A percentile compares a stretch with the other conserved stretches of the same genome.
Evolutionary conservation across 2,797 vertebrate species (phyloP).

Genomic region (Thaleichthys pacificus): DNA sequence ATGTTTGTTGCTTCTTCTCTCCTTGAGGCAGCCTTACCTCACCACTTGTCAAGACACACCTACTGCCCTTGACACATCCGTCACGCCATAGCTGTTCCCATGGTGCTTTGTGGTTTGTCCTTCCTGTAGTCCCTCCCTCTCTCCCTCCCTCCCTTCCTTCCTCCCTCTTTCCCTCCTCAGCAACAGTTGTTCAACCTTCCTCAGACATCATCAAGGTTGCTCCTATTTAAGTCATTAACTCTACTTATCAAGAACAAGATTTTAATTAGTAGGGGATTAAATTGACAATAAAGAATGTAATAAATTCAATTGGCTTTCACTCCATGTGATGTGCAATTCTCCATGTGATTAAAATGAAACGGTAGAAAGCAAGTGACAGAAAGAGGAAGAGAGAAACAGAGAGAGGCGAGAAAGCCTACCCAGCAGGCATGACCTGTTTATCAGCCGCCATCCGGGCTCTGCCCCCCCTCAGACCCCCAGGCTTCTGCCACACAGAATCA

Average conservation of each 20-base stretch:
- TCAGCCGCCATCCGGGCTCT: constrained; percentile 35
- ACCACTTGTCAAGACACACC: neutral
- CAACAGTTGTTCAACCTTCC: constrained; percentile 3
- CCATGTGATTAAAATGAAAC: constrained; percentile 18
- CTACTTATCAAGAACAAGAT: constrained; percentile 31
- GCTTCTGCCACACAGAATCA: constrained; percentile 51
- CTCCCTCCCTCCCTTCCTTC: neutral
- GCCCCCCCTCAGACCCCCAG: constrained; percentile 44
- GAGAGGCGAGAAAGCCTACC: constrained; percentile 19
- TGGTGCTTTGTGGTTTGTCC: neutral
- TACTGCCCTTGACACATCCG: constrained; percentile 5
- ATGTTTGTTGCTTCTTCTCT: neutral
- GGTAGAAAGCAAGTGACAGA: neutral
- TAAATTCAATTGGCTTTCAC: constrained; percentile 1
- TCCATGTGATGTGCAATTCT: constrained; percentile 6
- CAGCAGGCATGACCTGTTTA: constrained; percentile 55
- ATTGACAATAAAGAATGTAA: constrained; percentile 22
- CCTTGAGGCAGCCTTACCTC: neutral
- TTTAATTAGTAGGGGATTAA: constrained; percentile 36
- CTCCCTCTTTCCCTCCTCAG: neutral
- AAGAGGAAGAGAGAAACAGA: constrained; percentile 16
- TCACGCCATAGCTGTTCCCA: neutral
- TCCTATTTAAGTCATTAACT: constrained; percentile 25
- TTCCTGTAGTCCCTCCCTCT: neutral
- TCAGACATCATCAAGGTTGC: neutral